Conservation (phyloP, 2,113 vertebrate genomes). For the Bettongia penicillata region DNA sequence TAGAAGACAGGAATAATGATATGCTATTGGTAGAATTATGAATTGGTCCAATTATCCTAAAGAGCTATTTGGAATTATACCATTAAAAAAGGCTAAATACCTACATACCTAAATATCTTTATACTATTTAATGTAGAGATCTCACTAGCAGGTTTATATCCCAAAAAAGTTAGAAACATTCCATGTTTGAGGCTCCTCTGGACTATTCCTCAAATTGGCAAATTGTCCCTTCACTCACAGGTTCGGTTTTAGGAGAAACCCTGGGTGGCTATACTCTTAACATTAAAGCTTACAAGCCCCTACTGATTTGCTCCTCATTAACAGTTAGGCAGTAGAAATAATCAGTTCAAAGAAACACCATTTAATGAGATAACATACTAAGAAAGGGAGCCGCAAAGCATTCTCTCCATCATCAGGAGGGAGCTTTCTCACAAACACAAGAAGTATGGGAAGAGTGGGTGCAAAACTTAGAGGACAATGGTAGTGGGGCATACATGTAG, state of each 20-base stretch:
- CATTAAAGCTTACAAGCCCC: not conserved
- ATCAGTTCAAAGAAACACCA: not conserved
- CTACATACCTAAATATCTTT: not conserved
- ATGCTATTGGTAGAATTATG: not conserved
- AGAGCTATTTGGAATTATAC: not conserved
- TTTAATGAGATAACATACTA: not conserved
- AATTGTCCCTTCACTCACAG: not conserved
- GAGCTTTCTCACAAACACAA: not conserved
- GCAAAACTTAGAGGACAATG: not conserved
- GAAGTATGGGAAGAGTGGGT: not conserved
- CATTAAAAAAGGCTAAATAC: not conserved
- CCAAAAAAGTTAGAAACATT: not conserved
- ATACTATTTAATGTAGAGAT: not conserved
- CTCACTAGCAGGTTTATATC: not conserved
- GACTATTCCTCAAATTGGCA: not conserved
- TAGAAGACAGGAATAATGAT: not conserved
- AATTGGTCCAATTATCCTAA: not conserved
- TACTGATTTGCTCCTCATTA: not conserved
- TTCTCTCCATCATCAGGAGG: not conserved
- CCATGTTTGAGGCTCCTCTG: not conserved
- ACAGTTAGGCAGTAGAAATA: not conserved
- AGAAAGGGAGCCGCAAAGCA: not conserved
- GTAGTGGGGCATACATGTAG: not conserved
- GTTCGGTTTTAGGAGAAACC: not conserved
- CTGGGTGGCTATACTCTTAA: not conserved